These are phyloP conservation scores for Phengaris alcon DNA, from an alignment of 2,888 invertebrate genomes.

Conservation along the genomic window DNA sequence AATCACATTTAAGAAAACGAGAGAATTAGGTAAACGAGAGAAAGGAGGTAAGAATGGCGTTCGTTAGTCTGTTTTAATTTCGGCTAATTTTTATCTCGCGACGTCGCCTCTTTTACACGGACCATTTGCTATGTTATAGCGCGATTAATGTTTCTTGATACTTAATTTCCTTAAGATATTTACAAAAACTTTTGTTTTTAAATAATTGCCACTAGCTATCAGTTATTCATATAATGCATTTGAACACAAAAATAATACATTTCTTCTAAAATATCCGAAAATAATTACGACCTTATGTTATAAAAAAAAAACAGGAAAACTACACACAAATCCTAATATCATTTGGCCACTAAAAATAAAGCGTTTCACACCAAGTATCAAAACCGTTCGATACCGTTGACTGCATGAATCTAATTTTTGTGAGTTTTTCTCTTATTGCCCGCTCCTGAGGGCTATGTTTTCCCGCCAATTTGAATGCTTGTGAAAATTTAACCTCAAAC, in stretches of 20 bases:
- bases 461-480: constrained; percentile 75
- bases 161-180: constrained; percentile 42
- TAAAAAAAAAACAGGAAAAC: neutral
- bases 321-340: neutral
- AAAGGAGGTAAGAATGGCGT: constrained; percentile 62
- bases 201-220: too few species aligned
- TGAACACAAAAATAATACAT: too few species aligned
- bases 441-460: constrained; percentile 56
- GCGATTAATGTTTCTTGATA: constrained; percentile 48
- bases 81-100: constrained; percentile 78
- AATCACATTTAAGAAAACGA: constrained; percentile 24
- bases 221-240: too few species aligned
- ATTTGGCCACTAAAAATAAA: neutral
- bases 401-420: constrained; percentile 75
- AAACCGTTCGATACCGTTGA: constrained; percentile 42
- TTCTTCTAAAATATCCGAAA: too few species aligned
- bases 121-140: constrained; percentile 61
- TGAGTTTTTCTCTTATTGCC: constrained; percentile 72
- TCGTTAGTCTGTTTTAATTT: constrained; percentile 79
- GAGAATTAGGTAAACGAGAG: constrained; percentile 36
- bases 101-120: constrained; percentile 70
- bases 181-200: too few species aligned
- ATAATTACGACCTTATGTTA: neutral
- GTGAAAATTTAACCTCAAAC: constrained; percentile 65
- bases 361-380: constrained; percentile 51